phyloP scores from a whole-genome alignment of 2,888 invertebrate species.

The Panopea generosa region DNA sequence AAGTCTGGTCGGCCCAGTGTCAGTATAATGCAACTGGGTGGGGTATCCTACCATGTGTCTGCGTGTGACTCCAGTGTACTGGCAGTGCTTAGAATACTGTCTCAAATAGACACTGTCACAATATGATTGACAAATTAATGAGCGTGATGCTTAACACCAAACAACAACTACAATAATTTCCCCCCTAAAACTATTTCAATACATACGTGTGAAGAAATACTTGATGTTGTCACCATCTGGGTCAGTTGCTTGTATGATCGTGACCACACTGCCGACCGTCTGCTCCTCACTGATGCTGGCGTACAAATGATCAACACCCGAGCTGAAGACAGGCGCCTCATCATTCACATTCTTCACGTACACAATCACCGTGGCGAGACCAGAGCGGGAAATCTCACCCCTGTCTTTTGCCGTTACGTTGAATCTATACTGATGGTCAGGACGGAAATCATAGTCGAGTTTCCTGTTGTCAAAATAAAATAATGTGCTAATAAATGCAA shows the following conservation, averaged over 20 bases:
- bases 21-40: too few species aligned
- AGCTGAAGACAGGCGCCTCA: conserved; percentile 90
- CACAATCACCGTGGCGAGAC: conserved; percentile 96
- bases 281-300: conserved; percentile 76
- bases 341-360: conserved; percentile 99
- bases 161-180: too few species aligned
- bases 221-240: conserved; percentile 98
- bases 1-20: too few species aligned
- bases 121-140: too few species aligned
- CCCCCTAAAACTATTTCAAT: too few species aligned
- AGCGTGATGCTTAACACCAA: too few species aligned
- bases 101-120: too few species aligned
- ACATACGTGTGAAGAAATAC: conserved; percentile 88
- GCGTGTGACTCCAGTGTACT: too few species aligned
- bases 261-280: conserved; percentile 92
- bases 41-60: too few species aligned
- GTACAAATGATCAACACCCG: conserved; percentile 59
- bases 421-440: conserved; percentile 91
- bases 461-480: too few species aligned
- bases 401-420: conserved; percentile 97
- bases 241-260: conserved; percentile 98
- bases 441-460: conserved; percentile 81
- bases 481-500: too few species aligned
- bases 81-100: too few species aligned
- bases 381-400: conserved; percentile 96